Evolutionary conservation across 2,113 vertebrate genomes (phyloP).

Genomic region (Myotis brandtii): DNA sequence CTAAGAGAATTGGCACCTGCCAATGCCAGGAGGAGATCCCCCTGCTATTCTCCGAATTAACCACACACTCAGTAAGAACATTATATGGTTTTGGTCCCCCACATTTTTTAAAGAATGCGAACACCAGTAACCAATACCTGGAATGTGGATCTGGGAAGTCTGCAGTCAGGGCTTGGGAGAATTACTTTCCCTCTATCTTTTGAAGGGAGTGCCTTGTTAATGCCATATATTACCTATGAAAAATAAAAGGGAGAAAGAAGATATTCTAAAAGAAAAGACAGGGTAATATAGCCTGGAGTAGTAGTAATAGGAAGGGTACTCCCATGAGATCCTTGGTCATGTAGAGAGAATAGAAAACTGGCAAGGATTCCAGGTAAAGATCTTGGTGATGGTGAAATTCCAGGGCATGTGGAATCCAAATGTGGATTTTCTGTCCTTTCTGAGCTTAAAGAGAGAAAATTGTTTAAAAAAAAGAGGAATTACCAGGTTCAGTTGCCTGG

Average conservation of each 20-base stretch:
- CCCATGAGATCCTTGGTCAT: neutral
- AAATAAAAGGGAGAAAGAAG: neutral
- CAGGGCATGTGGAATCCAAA: neutral
- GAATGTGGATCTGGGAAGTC: neutral
- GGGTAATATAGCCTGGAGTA: neutral
- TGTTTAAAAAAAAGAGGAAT: neutral
- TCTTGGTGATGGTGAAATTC: neutral
- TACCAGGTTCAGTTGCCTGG: neutral
- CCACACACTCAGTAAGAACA: neutral
- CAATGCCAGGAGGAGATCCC: neutral
- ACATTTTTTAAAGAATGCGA: neutral
- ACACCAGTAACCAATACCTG: neutral
- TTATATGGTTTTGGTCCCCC: neutral
- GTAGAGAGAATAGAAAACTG: conserved; percentile 17
- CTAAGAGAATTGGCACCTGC: neutral
- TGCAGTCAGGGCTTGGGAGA: neutral
- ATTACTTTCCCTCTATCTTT: neutral
- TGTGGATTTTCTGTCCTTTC: neutral
- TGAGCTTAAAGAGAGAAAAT: neutral
- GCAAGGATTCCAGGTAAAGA: neutral
- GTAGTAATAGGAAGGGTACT: neutral
- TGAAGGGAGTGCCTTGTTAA: neutral
- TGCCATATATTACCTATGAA: neutral
- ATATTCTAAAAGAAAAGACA: neutral
- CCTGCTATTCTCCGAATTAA: neutral